These are phyloP conservation scores for Chaetops frenatus DNA, from an alignment of 2,113 vertebrate species.

Conservation along the genomic window DNA sequence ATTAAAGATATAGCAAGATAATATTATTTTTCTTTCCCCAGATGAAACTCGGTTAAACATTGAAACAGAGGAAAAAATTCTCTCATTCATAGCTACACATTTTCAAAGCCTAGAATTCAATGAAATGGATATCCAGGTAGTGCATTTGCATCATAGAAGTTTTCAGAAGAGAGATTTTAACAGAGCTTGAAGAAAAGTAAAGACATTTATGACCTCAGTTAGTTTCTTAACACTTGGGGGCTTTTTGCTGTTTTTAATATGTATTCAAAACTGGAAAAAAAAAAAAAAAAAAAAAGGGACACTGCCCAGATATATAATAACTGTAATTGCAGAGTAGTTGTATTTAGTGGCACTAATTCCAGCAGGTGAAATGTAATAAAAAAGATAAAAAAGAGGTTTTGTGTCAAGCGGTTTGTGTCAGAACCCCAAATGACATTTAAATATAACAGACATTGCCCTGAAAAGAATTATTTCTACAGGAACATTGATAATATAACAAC, in stretches of 20 bases:
- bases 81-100: background rate
- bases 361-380: background rate
- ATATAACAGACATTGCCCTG: background rate
- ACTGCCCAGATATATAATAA: background rate
- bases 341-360: background rate
- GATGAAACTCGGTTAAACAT: background rate
- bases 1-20: background rate
- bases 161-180: background rate
- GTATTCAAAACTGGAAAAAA: background rate
- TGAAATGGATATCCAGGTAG: background rate
- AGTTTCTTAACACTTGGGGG: background rate
- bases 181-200: background rate
- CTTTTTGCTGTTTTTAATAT: background rate
- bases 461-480: background rate
- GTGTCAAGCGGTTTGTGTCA: background rate
- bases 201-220: background rate
- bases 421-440: background rate
- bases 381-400: background rate
- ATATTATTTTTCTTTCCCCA: background rate
- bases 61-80: background rate
- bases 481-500: background rate
- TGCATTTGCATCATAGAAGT: background rate
- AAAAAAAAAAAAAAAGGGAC: fast-evolving
- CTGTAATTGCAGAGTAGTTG: background rate
- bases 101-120: background rate